Evolutionary conservation across 2,797 vertebrate genomes (phyloP), one percentile per base, ranked within the genome.

Genomic region (Chloroceryle inda): DNA sequence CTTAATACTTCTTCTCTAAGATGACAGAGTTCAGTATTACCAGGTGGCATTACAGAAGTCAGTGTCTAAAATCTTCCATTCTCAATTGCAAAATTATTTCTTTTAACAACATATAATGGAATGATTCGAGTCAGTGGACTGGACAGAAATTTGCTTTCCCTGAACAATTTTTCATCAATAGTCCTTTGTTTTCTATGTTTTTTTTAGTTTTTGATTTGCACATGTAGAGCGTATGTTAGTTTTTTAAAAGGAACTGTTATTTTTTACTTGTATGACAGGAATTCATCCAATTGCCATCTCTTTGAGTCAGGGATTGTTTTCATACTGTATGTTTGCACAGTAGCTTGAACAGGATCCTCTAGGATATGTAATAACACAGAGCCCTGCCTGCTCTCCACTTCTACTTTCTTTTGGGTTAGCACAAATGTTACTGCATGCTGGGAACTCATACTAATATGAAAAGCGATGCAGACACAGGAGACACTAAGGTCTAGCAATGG

Each of bases 391-490:
- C 20, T 3, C 1, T 66, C 10, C 35, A 55, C 6, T 71, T 62
- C 24, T 1, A 53, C 9, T 81, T 86, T 69, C 29, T 69, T 80
- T 10, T 17, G 5, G 4, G 13, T 62, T 91, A 45, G 15, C 9
- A 23, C 9, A 83, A 76, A 58, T 33, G 17, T 83, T 85, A 73
- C 27, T 80, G 14, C 6, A 14, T 50, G 23, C 5, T 31, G 27
- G 37, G 18, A 24, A 40, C 23, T 76, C n/a, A n/a, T 17, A 69
- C 2, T 0, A 1, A 18, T 8, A 86, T 0, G 5, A 37, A 80
- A 62, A 44, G 22, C 53, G 37, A 29, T 45, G 9, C 18, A 83
- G 3, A 5, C 33, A 38, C 11, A 33, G 9, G 23, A 88, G n/a
- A 20, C 3, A 3, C 27, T 31, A 9, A 55, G 18, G 33, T 79